Percentiles rank a stretch among this genome's conserved stretches.
phyloP scores from a whole-genome alignment of 2,113 vertebrate species.

The Prunella himalayana region DNA sequence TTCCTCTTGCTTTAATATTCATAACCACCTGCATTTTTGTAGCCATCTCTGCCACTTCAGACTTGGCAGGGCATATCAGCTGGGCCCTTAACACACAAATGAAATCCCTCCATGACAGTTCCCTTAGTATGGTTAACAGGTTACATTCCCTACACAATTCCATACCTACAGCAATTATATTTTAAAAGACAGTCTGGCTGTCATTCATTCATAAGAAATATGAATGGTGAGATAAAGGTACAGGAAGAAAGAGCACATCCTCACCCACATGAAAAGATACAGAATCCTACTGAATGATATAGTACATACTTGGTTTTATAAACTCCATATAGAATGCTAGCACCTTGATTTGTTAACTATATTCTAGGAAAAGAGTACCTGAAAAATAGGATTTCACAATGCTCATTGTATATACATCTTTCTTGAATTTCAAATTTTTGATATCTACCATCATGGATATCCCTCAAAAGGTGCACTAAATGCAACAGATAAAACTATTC shows the following conservation, averaged over 20 bases:
- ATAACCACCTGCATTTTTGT: not conserved
- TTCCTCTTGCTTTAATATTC: not conserved
- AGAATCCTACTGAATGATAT: not conserved
- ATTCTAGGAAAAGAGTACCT: not conserved
- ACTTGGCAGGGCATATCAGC: not conserved
- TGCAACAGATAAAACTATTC: not conserved
- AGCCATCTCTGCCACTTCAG: not conserved
- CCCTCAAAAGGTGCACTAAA: not conserved
- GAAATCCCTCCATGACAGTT: not conserved
- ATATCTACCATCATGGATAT: not conserved
- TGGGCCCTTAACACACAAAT: not conserved
- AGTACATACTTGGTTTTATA: not conserved
- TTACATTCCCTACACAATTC: not conserved
- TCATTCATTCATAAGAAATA: no score
- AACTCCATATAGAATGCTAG: not conserved
- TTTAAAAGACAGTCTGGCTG: not conserved
- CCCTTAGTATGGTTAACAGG: not conserved
- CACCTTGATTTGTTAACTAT: not conserved
- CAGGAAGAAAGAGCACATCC: rapidly evolving
- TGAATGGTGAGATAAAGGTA: not conserved
- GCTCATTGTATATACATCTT: rapidly evolving
- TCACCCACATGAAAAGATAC: not conserved
- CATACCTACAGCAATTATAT: not conserved
- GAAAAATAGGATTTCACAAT: not conserved
- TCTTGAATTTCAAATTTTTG: not conserved